Evolutionary conservation across 2,888 invertebrate genomes (phyloP).

Genomic region (Meteorus colon): DNA sequence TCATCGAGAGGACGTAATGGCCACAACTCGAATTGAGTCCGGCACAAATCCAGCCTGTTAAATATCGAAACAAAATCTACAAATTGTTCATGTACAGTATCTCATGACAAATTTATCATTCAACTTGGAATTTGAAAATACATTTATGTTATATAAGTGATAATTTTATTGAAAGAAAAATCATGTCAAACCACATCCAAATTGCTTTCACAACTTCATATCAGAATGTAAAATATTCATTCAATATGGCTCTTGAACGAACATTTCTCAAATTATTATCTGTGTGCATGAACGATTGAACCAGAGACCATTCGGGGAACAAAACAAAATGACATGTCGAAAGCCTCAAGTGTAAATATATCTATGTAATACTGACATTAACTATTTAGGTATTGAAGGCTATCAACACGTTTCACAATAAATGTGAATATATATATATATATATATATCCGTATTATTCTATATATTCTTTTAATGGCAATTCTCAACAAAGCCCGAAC

Average conservation of each 20-base stretch:
- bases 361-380: constrained; percentile 21
- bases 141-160: constrained; percentile 14
- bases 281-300: too few relatives aligned
- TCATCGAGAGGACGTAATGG: too few relatives aligned
- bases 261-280: constrained; percentile 42
- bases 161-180: constrained; percentile 18
- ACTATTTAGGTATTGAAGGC: constrained; percentile 1
- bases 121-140: too few relatives aligned
- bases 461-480: constrained; percentile 32
- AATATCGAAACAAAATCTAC: not conserved
- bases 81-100: too few relatives aligned
- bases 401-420: not conserved
- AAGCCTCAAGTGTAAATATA: not conserved
- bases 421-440: constrained; percentile 23
- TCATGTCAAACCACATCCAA: not conserved
- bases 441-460: too few relatives aligned
- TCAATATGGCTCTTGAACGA: constrained; percentile 66
- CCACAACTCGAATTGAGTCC: too few relatives aligned
- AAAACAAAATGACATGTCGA: not conserved
- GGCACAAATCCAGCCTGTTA: constrained; percentile 16
- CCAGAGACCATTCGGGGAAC: too few relatives aligned
- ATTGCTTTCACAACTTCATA: not conserved
- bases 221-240: constrained; percentile 32
- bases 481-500: constrained; percentile 65
- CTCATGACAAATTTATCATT: too few relatives aligned